A percentile compares a stretch with the other conserved stretches of the same genome.
phyloP scores from a whole-genome alignment of 2,888 invertebrate genomes.

The Polyploca ridens region DNA sequence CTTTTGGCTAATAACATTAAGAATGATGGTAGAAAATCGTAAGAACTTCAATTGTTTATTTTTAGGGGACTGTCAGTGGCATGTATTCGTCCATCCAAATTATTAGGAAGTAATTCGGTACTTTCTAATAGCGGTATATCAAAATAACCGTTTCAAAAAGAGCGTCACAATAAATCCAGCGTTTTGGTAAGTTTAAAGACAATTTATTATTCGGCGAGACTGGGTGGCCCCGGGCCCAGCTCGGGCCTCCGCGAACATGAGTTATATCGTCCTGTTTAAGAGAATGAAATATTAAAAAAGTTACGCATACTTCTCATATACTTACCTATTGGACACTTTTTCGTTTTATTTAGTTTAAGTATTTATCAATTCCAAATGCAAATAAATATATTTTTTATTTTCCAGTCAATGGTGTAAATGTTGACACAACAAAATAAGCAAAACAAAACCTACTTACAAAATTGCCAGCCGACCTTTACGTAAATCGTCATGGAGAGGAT shows the following conservation, averaged over 20 bases:
- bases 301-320: slow-evolving; percentile 17
- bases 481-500: no score
- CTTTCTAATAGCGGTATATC: background rate
- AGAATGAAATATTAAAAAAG: slow-evolving; percentile 55
- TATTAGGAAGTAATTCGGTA: background rate
- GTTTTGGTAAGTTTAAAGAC: slow-evolving; percentile 52
- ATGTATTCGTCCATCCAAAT: background rate
- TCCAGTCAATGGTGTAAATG: no score
- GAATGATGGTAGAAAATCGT: no score
- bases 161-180: slow-evolving; percentile 39
- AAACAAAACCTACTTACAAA: no score
- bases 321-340: background rate
- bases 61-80: no score
- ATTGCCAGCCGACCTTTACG: no score
- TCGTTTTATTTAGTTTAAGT: background rate
- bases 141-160: background rate
- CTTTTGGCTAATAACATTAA: no score
- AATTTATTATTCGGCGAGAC: slow-evolving; percentile 60
- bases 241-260: slow-evolving; percentile 47
- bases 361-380: no score
- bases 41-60: no score
- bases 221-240: slow-evolving; percentile 30
- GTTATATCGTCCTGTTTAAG: slow-evolving; percentile 60
- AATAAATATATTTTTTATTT: no score
- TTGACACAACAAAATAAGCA: no score